Evolutionary conservation across 37 sponge, comb jelly and placozoan genomes (phyloP).

Genomic region (Beroe ovata): DNA sequence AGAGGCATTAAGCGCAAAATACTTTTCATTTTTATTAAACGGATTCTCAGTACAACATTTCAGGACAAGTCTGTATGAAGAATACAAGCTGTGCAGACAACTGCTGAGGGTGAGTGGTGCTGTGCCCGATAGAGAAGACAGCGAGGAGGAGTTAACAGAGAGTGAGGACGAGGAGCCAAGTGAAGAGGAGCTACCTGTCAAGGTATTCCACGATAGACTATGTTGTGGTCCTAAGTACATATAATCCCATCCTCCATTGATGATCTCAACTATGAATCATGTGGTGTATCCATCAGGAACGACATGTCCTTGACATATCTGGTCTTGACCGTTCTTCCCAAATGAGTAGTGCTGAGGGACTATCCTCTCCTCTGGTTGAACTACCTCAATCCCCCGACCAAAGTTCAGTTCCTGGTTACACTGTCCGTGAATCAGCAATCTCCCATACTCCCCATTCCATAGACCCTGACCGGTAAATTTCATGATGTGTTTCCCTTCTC

Average conservation of each 20-base stretch:
- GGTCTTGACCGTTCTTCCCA: conserved; percentile 20
- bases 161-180: conserved; percentile 47
- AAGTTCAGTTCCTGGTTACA: background rate
- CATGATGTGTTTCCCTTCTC: too few relatives aligned
- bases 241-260: too few relatives aligned
- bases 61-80: conserved; percentile 55
- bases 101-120: conserved; percentile 42
- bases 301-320: conserved; percentile 36
- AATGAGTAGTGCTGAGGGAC: conserved; percentile 46
- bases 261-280: too few relatives aligned
- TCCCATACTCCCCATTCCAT: conserved; percentile 2
- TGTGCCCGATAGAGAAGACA: conserved; percentile 35
- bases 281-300: too few relatives aligned
- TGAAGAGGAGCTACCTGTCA: conserved; percentile 21
- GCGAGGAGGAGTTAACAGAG: conserved; percentile 65
- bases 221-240: too few relatives aligned
- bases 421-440: background rate
- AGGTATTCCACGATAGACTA: too few relatives aligned
- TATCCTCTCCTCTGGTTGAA: conserved; percentile 7
- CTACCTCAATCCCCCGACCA: background rate
- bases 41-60: too few relatives aligned
- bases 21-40: too few relatives aligned
- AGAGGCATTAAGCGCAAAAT: too few relatives aligned
- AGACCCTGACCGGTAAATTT: conserved; percentile 20
- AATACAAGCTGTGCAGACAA: conserved; percentile 53